Conservation (phyloP, 2,113 vertebrate species). For the Tiliqua scincoides region DNA sequence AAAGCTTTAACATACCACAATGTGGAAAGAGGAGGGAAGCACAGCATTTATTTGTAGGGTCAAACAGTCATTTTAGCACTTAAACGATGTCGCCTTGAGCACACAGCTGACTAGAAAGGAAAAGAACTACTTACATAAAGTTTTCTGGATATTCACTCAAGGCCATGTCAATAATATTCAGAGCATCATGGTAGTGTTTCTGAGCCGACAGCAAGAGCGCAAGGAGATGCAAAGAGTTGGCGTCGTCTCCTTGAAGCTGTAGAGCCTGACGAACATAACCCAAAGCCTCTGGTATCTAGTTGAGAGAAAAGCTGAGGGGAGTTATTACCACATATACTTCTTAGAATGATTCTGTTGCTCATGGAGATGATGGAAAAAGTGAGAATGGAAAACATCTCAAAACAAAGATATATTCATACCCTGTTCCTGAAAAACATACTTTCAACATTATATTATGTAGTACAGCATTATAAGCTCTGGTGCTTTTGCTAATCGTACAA, state of each 20-base stretch:
- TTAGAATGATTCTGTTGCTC: background rate
- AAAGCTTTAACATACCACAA: background rate
- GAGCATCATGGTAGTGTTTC: slow-evolving; percentile 96
- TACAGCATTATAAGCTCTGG: background rate
- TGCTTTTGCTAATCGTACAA: slow-evolving; percentile 23
- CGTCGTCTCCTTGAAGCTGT: slow-evolving; percentile 96
- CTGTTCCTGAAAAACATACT: background rate
- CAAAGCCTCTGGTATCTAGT: slow-evolving; percentile 95
- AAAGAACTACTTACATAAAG: slow-evolving; percentile 86
- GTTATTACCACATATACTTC: slow-evolving; percentile 34
- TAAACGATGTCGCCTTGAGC: background rate
- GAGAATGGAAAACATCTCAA: background rate
- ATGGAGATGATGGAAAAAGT: background rate
- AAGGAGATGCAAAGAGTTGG: slow-evolving; percentile 95
- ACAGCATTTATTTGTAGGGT: background rate
- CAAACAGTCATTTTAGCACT: slow-evolving; percentile 11
- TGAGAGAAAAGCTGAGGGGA: slow-evolving; percentile 42
- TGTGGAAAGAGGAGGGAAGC: background rate
- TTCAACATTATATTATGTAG: slow-evolving; percentile 14
- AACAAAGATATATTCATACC: background rate
- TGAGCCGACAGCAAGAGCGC: slow-evolving; percentile 94
- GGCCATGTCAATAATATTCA: slow-evolving; percentile 98
- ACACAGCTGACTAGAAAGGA: background rate
- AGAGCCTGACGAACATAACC: slow-evolving; percentile 96
- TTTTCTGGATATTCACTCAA: slow-evolving; percentile 98